Base-by-base conservation (phyloP, 2,113 vertebrate genomes). In the Raja brachyura region DNA sequence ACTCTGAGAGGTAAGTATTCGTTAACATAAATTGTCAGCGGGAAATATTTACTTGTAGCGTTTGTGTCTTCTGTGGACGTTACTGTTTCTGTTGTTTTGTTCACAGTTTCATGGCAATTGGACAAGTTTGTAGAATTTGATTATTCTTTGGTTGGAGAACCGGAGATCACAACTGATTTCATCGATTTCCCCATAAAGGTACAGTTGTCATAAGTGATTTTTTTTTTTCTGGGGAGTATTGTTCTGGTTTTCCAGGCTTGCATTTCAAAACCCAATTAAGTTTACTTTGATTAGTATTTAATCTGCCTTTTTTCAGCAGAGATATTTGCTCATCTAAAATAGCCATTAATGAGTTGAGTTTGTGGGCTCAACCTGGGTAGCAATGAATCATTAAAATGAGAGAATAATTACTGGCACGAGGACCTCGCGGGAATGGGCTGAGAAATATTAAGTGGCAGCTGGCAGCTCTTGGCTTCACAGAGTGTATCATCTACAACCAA, bases 121-220 rank as follows among this genome's bases (percentile, higher is more conserved):
- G 96, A 97, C 93, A 22, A 96, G 94, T 95, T 95, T 59, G 96
- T 96, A 79, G 96, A 97, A 94, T 95, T 97, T 76, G 96, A 97
- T 93, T 97, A 97, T 93, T 96, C 96, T 54, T 95, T 97, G 96
- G 96, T 96, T 90, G 93, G 94, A 0, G 95, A 95, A 0, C 97
- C 96, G 0, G 31, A 75, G 4, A 93, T 97, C 70, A 94, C 95
- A 1, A 90, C 93, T 0, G 90, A 95, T 11, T 95, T 93, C 4
- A 94, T 97, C 28, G 95, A 95, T 90, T 93, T 96, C 0, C 94
- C 93, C 83, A 93, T 97, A 93, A 97, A 96, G 96, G 97, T 97
- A 92, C 33, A 22, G 90, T 73, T 74, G 66, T 86, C 11, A 28
- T 31, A 18, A 83, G 48, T 56, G 2, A 83, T 83, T 83, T 83